These are phyloP conservation scores for Campoletis sonorensis DNA, from an alignment of 1,140 invertebrate genomes.

Conservation along the genomic window DNA sequence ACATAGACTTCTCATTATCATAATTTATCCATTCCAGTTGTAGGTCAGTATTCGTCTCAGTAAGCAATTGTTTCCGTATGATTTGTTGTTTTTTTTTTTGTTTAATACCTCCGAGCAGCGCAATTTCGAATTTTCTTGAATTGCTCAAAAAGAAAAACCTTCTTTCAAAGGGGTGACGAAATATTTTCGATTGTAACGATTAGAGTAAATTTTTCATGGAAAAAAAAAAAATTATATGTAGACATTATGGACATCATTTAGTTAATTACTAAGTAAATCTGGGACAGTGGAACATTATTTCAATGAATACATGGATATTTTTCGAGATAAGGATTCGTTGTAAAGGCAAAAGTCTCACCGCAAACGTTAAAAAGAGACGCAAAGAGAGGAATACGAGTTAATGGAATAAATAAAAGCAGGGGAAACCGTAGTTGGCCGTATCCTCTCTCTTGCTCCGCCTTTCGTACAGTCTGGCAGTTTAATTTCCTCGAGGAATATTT, in stretches of 20 bases:
- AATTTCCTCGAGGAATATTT: constrained; percentile 64
- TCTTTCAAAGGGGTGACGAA: no score
- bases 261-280: not conserved
- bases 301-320: not conserved
- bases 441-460: constrained; percentile 1
- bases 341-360: not conserved
- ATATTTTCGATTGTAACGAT: no score
- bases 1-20: no score
- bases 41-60: no score
- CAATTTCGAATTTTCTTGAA: no score
- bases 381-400: constrained; percentile 43
- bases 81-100: no score
- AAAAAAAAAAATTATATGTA: not conserved
- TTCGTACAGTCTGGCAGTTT: constrained; percentile 56
- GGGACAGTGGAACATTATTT: no score
- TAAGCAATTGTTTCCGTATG: no score
- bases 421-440: constrained; percentile 35
- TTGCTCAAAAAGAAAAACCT: no score
- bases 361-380: not conserved
- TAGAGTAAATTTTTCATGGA: no score
- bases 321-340: not conserved
- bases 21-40: no score
- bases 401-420: constrained; percentile 68
- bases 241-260: not conserved
- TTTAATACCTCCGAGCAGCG: no score